Evolutionary conservation across 1,140 invertebrate species (phyloP).

Genomic region (Magallana angulata): DNA sequence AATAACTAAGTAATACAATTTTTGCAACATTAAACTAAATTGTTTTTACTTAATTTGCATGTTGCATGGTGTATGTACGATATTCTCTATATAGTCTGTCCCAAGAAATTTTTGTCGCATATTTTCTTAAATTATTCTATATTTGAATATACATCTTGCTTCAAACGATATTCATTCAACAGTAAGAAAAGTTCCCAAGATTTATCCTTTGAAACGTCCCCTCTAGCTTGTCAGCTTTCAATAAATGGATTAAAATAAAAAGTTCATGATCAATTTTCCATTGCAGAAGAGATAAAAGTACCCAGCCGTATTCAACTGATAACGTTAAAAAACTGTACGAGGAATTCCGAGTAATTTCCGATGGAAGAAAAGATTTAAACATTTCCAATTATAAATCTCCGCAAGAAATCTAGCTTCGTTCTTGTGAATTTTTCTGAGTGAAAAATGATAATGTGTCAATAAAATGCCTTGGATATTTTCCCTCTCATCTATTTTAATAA

Average conservation of each 20-base stretch:
- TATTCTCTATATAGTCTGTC: slow-evolving; percentile 88
- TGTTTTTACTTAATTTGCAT: slow-evolving; percentile 44
- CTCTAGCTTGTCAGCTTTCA: slow-evolving; percentile 61
- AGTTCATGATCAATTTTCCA: no score
- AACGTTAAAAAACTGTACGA: no score
- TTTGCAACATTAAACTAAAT: no score
- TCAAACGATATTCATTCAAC: slow-evolving; percentile 74
- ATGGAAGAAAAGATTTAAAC: no score
- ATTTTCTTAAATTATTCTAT: slow-evolving; percentile 70
- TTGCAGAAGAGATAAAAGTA: no score
- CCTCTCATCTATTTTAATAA: no score
- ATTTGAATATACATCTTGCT: slow-evolving; percentile 87
- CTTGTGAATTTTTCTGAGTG: slow-evolving; percentile 44
- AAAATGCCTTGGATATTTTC: not conserved
- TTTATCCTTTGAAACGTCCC: slow-evolving; percentile 62
- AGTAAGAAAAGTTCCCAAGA: not conserved
- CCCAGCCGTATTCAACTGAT: no score
- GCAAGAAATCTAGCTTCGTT: no score
- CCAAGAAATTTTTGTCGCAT: slow-evolving; percentile 79
- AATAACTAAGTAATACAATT: no score
- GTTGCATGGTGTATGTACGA: slow-evolving; percentile 86
- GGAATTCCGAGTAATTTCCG: not conserved
- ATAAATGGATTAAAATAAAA: no score
- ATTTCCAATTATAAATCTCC: no score
- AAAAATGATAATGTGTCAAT: slow-evolving; percentile 66